Evolutionary conservation across 2,113 vertebrate species (phyloP), one percentile per base, ranked within the genome.

Genomic region (Apaloderma vittatum): DNA sequence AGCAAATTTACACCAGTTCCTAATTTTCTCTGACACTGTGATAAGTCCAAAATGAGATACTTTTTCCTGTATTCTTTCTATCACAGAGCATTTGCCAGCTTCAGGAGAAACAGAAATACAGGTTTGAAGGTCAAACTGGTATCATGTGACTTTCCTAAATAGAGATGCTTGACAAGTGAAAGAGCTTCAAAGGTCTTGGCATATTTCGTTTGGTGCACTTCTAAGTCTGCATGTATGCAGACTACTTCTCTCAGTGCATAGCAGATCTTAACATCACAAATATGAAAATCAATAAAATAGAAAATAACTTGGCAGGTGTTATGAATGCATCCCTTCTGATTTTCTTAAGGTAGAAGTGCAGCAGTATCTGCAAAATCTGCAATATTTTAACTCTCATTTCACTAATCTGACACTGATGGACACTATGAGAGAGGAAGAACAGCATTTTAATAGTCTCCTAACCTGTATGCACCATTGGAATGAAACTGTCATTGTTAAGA

Each of bases 121-220:
- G n/a, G 27, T 87, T 81, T 93, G 90, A 89, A 93, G 90, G 90
- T 96, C 87, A 87, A 84, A 72, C 43, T 86, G 51, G n/a, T 78
- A 70, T 90, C 70, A 73, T 68, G 57, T 48, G 76, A 46, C 61
- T 90, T 77, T 36, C 40, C 80, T 95, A 88, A 92, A 91, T 83
- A 92, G 46, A 95, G 72, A 76, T 26, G 18, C 32, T 65, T 52
- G 58, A 73, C 0, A 3, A 75, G 40, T 46, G 52, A 63, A 80
- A 76, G 30, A 90, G 52, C 66, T 93, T 88, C 52, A 92, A 45
- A 75, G 40, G 57, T 84, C 63, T 58, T 68, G 55, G 34, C 36
- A 46, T 61, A 65, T 87, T 95, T 89, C 75, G 13, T 43, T 73
- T 29, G 17, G 45, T 92, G 30, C 29, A 67, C 29, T 93, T 90